These are phyloP conservation scores for honey bee (Apis mellifera) DNA, from an alignment of 1,140 invertebrate species.

Conservation along the genomic window DNA sequence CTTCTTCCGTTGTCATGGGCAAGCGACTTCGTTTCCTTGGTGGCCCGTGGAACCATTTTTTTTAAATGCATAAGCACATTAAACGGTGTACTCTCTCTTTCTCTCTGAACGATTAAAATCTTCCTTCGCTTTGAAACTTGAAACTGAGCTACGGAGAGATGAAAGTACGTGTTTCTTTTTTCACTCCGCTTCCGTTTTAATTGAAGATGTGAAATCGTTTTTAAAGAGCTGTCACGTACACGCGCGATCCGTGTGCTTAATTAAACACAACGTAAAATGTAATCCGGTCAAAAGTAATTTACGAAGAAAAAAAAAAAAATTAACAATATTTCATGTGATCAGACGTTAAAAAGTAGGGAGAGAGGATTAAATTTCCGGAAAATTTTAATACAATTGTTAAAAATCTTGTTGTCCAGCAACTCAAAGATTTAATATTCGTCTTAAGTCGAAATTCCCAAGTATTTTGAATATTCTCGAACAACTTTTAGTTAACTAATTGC, in stretches of 20 bases:
- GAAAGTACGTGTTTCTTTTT: neutral
- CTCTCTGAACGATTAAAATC: neutral
- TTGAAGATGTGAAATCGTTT: neutral
- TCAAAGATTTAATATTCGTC: too few species aligned
- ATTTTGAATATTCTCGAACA: too few species aligned
- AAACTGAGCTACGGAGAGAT: neutral
- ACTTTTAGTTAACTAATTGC: too few species aligned
- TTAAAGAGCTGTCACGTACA: neutral
- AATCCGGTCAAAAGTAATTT: neutral
- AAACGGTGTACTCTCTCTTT: neutral
- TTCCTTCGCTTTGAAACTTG: slow-evolving; percentile 3
- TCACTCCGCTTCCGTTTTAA: neutral
- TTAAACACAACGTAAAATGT: neutral
- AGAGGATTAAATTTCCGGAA: too few species aligned
- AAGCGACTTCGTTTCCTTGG: neutral
- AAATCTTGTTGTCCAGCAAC: too few species aligned
- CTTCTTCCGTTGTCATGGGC: neutral
- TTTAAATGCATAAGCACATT: neutral
- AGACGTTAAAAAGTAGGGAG: neutral
- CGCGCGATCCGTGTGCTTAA: neutral
- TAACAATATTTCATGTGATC: neutral
- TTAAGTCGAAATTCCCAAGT: too few species aligned
- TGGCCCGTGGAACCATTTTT: neutral
- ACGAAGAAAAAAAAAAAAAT: too few species aligned
- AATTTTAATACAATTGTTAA: too few species aligned